These are phyloP conservation scores for Marmota flaviventris DNA, from an alignment of 2,113 vertebrate species.

Conservation along the genomic window DNA sequence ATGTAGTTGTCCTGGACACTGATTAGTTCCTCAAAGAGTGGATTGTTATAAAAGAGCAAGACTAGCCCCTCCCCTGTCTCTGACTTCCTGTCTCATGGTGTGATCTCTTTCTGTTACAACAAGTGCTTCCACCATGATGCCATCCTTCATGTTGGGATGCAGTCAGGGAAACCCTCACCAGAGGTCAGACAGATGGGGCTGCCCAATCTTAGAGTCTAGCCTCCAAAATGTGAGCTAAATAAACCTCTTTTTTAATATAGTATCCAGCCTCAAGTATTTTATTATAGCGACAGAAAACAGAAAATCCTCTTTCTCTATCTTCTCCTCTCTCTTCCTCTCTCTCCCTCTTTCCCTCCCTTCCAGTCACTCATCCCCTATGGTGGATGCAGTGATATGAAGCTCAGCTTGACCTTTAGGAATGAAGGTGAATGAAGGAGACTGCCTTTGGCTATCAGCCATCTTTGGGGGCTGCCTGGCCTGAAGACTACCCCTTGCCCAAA, in stretches of 20 bases:
- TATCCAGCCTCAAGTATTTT: background rate
- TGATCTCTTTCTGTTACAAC: background rate
- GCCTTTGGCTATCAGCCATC: background rate
- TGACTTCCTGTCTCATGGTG: background rate
- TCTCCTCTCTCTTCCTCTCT: background rate
- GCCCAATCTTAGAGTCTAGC: background rate
- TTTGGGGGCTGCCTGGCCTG: background rate
- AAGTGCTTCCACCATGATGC: no score
- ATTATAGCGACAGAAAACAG: background rate
- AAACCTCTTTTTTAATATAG: background rate
- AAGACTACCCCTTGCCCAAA: background rate
- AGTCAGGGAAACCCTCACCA: no score
- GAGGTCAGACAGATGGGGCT: background rate
- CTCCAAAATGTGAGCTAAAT: background rate
- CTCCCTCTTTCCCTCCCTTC: background rate
- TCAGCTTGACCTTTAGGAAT: background rate
- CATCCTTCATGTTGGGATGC: background rate
- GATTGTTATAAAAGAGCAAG: background rate
- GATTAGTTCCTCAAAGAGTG: background rate
- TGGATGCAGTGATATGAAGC: background rate
- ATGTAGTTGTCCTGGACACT: background rate
- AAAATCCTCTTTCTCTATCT: background rate
- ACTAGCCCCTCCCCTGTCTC: background rate
- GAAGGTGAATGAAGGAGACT: background rate
- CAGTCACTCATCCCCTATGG: background rate